Conservation (phyloP, 2,888 invertebrate genomes). For the Enchytraeus crypticus region DNA sequence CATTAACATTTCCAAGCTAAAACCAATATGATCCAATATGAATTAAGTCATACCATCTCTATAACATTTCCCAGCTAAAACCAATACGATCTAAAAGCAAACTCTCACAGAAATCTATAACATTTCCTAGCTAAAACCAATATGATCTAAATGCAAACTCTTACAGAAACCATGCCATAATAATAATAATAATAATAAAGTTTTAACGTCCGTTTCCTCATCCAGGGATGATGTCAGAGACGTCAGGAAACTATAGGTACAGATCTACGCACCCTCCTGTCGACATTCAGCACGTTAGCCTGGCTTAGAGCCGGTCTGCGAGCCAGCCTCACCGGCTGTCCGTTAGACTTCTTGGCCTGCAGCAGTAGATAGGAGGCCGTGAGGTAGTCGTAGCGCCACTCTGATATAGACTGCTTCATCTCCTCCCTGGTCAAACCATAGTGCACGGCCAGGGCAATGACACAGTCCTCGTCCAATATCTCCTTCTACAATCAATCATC, state of each 20-base stretch:
- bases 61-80: too few relatives aligned
- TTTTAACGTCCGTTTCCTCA: too few relatives aligned
- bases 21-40: too few relatives aligned
- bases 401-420: slow-evolving; percentile 36
- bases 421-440: slow-evolving; percentile 45
- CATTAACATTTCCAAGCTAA: too few relatives aligned
- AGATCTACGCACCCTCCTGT: slow-evolving; percentile 1
- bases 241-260: too few relatives aligned
- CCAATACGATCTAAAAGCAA: too few relatives aligned
- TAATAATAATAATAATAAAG: neutral
- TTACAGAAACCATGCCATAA: neutral
- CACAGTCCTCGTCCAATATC: slow-evolving; percentile 55
- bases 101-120: too few relatives aligned
- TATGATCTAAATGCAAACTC: too few relatives aligned
- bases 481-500: slow-evolving; percentile 9
- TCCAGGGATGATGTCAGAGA: too few relatives aligned
- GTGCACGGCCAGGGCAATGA: slow-evolving; percentile 55
- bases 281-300: slow-evolving; percentile 6
- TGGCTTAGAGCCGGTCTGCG: slow-evolving; percentile 13
- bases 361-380: slow-evolving; percentile 67
- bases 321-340: slow-evolving; percentile 51
- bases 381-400: slow-evolving; percentile 63
- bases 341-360: slow-evolving; percentile 56
- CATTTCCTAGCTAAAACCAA: too few relatives aligned
- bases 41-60: too few relatives aligned